Base-by-base conservation (phyloP, 2,888 invertebrate species). In the Tolmerus cingulatus region DNA sequence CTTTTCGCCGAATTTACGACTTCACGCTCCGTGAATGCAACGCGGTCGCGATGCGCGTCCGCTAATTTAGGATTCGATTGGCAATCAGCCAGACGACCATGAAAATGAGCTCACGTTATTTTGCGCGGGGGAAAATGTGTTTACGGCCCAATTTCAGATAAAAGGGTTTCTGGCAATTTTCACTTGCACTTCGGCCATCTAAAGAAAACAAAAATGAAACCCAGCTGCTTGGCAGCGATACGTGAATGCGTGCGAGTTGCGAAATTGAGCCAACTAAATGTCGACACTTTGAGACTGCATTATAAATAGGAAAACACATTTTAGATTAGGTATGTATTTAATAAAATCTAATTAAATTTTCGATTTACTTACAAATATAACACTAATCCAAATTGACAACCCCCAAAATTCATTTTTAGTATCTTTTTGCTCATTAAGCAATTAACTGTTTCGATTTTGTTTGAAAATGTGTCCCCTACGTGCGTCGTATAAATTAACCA, bases 1-100 rank as follows among this genome's bases (percentile, higher is more conserved):
- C 81, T 57, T 78, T 82, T 78, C 37, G 82, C 27, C 82, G 57
- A 82, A 82, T 82, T 82, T 82, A 82, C 57, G 57, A 82, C 82
- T 82, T 82, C 57, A 82, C 82, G 82, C 66, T 82, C 19, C 66
- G 34, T 66, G 57, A 66, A 82, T 82, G 40, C 66, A 27, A 19
- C 14, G 12, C 51, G 51, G n/a, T 1, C 12, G n/a, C 51, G 51
- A 0, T 2, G n/a, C 51, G 16, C 82, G 14, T 30, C 37, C 34
- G 82, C 12, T 57, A 82, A 57, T 82, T 82, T 40, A 27, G 82
- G 51, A 57, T 82, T 82, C 82, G 82, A 82, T 82, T 82, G 82
- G 82, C 82, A 82, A 66, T 57, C 57, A 37, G 82, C 82, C 82
- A 82, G 57, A 37, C 82, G 82, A 37, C 82, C 82, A 30, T 82